Conservation (phyloP, 2,888 invertebrate species). For the Lysandra bellargus region DNA sequence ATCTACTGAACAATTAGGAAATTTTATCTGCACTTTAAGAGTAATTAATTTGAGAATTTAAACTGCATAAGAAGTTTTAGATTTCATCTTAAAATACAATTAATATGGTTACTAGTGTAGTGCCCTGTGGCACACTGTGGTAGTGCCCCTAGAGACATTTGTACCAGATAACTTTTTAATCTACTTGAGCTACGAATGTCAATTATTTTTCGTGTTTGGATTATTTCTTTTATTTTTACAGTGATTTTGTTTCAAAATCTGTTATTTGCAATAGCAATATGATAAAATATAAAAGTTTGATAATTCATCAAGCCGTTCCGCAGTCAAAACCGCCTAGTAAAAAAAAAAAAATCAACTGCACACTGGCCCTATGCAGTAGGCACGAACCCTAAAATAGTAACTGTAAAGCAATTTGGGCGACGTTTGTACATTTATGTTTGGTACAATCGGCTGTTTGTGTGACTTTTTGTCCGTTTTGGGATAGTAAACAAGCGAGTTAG, state of each 20-base stretch:
- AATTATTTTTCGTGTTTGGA: no score
- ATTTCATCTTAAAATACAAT: no score
- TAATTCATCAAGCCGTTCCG: background rate
- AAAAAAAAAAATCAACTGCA: background rate
- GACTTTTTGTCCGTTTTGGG: conserved; percentile 8
- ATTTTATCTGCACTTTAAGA: background rate
- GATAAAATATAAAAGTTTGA: background rate
- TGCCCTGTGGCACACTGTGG: no score
- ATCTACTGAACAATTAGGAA: conserved; percentile 13
- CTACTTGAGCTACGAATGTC: no score
- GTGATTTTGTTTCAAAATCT: no score
- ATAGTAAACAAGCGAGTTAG: conserved; percentile 32
- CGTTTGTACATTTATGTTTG: conserved; percentile 24
- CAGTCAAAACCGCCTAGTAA: background rate
- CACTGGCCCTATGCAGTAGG: background rate
- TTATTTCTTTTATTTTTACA: no score
- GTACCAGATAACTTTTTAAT: no score
- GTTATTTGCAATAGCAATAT: background rate
- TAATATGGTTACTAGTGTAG: no score
- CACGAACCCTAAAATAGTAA: conserved; percentile 4
- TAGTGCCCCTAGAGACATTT: no score
- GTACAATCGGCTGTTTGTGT: conserved; percentile 25
- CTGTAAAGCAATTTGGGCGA: conserved; percentile 18
- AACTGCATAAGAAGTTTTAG: no score
- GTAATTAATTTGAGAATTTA: background rate